These are phyloP conservation scores for Bergia sp. DNA, from an alignment of 92 coral and sea anemone species.

Conservation along the genomic window DNA sequence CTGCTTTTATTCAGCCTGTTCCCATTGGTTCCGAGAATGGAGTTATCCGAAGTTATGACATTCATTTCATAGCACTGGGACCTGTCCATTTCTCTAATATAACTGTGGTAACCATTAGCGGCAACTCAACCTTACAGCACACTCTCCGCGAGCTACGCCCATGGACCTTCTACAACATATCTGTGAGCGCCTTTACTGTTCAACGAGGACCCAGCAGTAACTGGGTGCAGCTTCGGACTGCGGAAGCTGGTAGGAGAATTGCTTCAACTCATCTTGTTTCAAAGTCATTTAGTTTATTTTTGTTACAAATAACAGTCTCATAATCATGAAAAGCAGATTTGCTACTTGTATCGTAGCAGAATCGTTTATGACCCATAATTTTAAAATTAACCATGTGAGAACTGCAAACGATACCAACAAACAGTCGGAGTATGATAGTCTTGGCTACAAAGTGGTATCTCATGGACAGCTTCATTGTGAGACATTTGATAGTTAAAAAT, in stretches of 20 bases:
- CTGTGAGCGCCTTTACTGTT: conserved; percentile 88
- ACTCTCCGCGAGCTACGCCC: conserved; percentile 60
- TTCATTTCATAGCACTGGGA: conserved; percentile 63
- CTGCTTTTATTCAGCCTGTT: conserved; percentile 54
- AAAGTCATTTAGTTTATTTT: background rate
- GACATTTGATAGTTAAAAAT: background rate
- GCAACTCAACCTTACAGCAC: conserved; percentile 51
- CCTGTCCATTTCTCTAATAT: conserved; percentile 51
- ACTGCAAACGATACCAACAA: too few species aligned
- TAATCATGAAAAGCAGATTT: too few species aligned
- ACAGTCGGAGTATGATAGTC: background rate
- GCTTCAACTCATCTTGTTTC: background rate
- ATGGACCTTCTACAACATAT: conserved; percentile 80
- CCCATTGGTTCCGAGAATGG: conserved; percentile 82
- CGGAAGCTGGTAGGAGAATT: conserved; percentile 74
- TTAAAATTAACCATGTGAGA: too few species aligned
- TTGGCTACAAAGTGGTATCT: background rate
- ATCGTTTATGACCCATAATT: too few species aligned
- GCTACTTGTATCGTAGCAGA: too few species aligned
- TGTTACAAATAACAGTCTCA: too few species aligned
- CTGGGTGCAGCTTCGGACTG: conserved; percentile 68
- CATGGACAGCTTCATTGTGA: background rate
- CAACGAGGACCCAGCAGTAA: conserved; percentile 75
- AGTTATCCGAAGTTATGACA: conserved; percentile 59
- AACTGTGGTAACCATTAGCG: conserved; percentile 31